These are phyloP conservation scores for Ageneiosus marmoratus DNA, from an alignment of 2,113 vertebrate genomes.

Conservation along the genomic window DNA sequence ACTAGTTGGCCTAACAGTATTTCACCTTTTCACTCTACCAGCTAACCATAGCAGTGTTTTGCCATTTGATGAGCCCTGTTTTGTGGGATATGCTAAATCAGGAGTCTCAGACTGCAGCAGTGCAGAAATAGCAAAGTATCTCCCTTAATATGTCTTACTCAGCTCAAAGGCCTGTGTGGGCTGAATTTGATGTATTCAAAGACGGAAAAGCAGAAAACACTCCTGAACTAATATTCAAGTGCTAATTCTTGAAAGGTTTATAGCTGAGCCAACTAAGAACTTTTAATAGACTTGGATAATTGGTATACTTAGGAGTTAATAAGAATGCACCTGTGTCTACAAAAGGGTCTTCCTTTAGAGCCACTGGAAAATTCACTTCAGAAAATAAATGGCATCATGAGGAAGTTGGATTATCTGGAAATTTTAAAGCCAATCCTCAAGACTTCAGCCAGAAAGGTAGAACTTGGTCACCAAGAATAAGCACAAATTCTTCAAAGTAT, in stretches of 20 bases:
- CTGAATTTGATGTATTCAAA: background rate
- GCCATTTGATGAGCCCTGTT: background rate
- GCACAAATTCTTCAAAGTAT: no score
- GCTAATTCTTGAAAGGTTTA: background rate
- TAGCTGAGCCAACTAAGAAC: background rate
- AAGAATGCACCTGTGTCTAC: background rate
- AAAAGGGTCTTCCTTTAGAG: no score
- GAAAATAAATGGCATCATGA: background rate
- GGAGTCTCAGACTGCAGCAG: background rate
- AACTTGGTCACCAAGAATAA: background rate
- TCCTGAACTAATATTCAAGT: background rate
- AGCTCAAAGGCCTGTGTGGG: background rate
- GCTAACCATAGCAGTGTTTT: background rate
- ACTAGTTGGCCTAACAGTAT: background rate
- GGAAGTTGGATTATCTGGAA: background rate
- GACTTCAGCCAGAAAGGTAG: background rate
- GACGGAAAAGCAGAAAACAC: background rate
- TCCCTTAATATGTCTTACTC: background rate
- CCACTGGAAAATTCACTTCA: background rate
- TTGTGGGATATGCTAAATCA: conserved; percentile 1
- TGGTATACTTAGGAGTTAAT: background rate
- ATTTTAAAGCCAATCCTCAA: background rate
- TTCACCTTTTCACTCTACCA: background rate
- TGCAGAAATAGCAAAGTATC: background rate
- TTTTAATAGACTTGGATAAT: background rate